phyloP scores from a whole-genome alignment of 2,888 invertebrate genomes.

The Diachrysia chrysitis region DNA sequence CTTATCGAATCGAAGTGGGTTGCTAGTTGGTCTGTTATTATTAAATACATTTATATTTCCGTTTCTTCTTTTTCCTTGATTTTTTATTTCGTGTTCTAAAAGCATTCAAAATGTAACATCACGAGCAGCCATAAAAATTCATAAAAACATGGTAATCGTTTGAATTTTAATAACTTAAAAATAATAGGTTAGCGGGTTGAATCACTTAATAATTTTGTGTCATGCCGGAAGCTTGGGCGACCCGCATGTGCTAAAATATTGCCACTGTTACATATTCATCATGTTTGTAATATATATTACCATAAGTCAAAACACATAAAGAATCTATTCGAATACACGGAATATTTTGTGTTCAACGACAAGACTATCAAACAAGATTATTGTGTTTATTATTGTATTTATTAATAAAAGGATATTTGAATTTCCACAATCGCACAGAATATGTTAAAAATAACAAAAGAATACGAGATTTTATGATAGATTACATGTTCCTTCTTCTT shows the following conservation, averaged over 20 bases:
- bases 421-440: background rate
- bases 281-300: conserved; percentile 29
- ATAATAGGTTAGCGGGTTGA: conserved; percentile 51
- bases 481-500: no score
- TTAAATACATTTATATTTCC: conserved; percentile 57
- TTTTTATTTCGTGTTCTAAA: conserved; percentile 41
- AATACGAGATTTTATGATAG: conserved; percentile 16
- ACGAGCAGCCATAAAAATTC: conserved; percentile 22
- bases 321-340: background rate
- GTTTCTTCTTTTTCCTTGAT: conserved; percentile 38
- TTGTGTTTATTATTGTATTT: background rate
- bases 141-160: conserved; percentile 29
- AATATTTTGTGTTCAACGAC: conserved; percentile 5
- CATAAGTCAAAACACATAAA: conserved; percentile 20
- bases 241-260: conserved; percentile 50
- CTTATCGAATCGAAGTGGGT: conserved; percentile 76
- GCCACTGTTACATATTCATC: conserved; percentile 46
- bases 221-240: conserved; percentile 50
- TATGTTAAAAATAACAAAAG: background rate
- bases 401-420: background rate
- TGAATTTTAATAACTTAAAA: conserved; percentile 23
- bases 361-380: background rate
- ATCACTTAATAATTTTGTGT: conserved; percentile 40
- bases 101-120: conserved; percentile 32
- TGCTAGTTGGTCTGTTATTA: conserved; percentile 59